Base-by-base conservation (phyloP, 2,797 vertebrate species). In the Halcyon leucocephala region DNA sequence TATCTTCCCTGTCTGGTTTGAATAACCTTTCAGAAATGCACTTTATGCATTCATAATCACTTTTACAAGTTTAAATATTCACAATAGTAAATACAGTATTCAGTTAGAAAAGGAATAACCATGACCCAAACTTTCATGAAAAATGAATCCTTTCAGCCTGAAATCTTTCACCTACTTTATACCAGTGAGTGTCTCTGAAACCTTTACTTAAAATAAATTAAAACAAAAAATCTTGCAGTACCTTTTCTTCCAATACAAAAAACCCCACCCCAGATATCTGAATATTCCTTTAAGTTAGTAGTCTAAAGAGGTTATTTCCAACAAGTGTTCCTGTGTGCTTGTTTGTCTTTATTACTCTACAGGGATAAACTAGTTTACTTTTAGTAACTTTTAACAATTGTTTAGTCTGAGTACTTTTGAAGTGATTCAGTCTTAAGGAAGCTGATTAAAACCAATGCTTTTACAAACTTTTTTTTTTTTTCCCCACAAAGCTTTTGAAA, bases 351-450 rank as follows among this genome's bases (percentile, higher is more conserved):
- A 65, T 81, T 91, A 17, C 69, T 83, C 25, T 37, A 28, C 25
- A 49, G 29, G 65, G 61, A 69, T 74, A 78, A 87, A 52, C 13
- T 48, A 11, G 35, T 70, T 89, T 84, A 88, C 66, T 86, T 94
- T 82, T 58, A 93, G 73, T n/a, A 86, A 83, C 37, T 51, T 89
- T 72, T 87, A 78, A 78, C 39, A 94, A 9, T 77, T 96, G 44
- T 90, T 95, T 90, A 92, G 88, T 96, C 86, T 94, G 88, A 77
- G 44, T 89, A 78, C 42, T 78, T 86, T 57, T 54, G 20, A 92
- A 82, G 57, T 77, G 67, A 89, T 52, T 93, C 58, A 86, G 70
- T 51, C 52, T 93, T 86, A 80, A 70, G 66, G 65, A 96, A 95
- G 66, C 33, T 20, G 61, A 44, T 52, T 94, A 52, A 86, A 94